Conservation (phyloP, 2,888 invertebrate genomes). For the Ophioninae sp. region DNA sequence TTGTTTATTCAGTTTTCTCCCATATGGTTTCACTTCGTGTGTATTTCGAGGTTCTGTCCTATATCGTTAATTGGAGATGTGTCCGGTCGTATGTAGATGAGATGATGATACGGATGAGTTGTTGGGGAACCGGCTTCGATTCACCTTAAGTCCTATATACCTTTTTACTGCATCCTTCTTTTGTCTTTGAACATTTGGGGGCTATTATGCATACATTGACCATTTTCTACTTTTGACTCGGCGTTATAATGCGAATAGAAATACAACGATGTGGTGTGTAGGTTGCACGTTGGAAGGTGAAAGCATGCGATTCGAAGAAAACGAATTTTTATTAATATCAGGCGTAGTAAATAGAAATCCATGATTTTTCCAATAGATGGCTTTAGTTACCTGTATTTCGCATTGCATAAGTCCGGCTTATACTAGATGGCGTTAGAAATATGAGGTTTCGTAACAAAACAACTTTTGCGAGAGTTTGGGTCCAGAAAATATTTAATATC, state of each 20-base stretch:
- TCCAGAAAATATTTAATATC: no score
- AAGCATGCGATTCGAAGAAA: slow-evolving; percentile 31
- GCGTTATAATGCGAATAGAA: neutral
- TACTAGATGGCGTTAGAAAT: no score
- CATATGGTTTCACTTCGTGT: neutral
- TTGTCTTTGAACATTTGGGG: slow-evolving; percentile 4
- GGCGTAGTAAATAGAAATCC: neutral
- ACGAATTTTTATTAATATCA: neutral
- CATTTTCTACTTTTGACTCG: slow-evolving; percentile 24
- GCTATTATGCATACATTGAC: neutral
- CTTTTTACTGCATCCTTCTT: slow-evolving; percentile 16
- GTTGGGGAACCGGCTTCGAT: no score
- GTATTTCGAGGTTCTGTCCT: neutral
- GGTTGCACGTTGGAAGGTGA: slow-evolving; percentile 24
- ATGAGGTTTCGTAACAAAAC: no score
- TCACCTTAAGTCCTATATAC: neutral
- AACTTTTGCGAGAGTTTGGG: no score
- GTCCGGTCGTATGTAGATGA: no score
- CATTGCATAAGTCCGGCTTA: no score
- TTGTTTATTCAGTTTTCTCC: neutral
- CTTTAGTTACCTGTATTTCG: no score
- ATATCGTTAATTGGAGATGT: no score
- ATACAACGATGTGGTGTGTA: slow-evolving; percentile 1
- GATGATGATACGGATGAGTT: no score
- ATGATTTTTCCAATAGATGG: neutral